Base-by-base conservation (phyloP, 2,888 invertebrate species). In the Tetramorium bicarinatum region DNA sequence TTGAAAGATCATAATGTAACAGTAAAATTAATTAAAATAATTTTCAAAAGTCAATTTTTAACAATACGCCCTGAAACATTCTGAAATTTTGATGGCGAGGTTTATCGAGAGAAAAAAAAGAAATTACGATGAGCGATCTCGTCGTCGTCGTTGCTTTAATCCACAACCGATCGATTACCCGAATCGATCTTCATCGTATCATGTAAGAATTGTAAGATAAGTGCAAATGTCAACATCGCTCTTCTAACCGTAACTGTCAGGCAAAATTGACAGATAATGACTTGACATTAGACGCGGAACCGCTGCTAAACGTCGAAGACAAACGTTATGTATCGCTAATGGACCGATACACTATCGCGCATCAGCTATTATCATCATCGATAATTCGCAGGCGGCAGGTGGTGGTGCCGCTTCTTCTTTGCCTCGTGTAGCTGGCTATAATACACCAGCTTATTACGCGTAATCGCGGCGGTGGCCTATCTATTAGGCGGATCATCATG, bases 331-430 rank as follows among this genome's bases (percentile, higher is more conserved):
- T 44, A 56, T 56, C 77, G 69, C 3, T 56, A 44, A 79, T 79
- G 71, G 56, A 21, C 41, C 56, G 52, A 29, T 66, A 15, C 29
- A 21, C 64, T 76, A 64, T 61, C 77, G 49, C 13, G 38, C 25
- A 49, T 34, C 25, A 21, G 4, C 18, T 18, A 75, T 74, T 74
- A 80, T 80, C 80, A 49, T 80, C 59, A 75, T 75, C 75, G 49
- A 84, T 87, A 82, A 85, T 81, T 87, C 67, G 76, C 74, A 87
- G 62, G 49, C 54, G 79, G 67, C 87, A 86, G 85, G 66, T 21
- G 34, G n/a, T 47, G 34, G n/a, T 38, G 29, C 25, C 47, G 52
- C 44, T 38, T 77, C 41, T 59, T 72, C 47, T 49, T 15, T 9
- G 18, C 21, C 29, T 61, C 34, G 44, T 34, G 29, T 75, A 25